These are phyloP conservation scores for Campylorhamphus procurvoides DNA, from an alignment of 2,113 vertebrate species.

Conservation along the genomic window DNA sequence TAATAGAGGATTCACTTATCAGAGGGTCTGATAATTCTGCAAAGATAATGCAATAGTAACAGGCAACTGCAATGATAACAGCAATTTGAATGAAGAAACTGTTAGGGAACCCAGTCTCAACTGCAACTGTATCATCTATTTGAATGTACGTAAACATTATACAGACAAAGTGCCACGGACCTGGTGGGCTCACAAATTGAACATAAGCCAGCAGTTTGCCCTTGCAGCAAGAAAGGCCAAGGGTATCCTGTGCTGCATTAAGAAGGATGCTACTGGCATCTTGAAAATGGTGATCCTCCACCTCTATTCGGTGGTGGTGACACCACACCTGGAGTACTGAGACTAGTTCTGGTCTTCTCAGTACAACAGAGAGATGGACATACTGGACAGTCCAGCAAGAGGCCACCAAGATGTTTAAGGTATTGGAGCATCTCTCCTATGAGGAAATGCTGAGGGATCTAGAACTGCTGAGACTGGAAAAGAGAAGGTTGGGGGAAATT, in stretches of 20 bases:
- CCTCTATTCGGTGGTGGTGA: not conserved
- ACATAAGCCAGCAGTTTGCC: not conserved
- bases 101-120: not conserved
- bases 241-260: too few relatives aligned
- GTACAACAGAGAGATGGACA: rapidly evolving
- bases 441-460: not conserved
- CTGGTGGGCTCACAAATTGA: not conserved
- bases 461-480: not conserved
- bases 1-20: not conserved
- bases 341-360: not conserved
- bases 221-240: not conserved
- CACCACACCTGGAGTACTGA: not conserved
- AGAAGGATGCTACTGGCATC: not conserved
- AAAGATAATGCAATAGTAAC: not conserved
- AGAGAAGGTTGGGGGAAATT: not conserved
- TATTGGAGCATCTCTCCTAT: not conserved
- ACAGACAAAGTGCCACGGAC: not conserved
- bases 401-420: not conserved
- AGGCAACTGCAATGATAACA: not conserved
- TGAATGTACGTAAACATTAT: not conserved
- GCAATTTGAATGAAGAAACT: not conserved
- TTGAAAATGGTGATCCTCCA: not conserved
- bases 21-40: not conserved
- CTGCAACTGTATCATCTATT: not conserved
- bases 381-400: not conserved